These are phyloP conservation scores for Exaiptasia diaphana DNA, from an alignment of 64 coral and sea anemone genomes.

Conservation along the genomic window DNA sequence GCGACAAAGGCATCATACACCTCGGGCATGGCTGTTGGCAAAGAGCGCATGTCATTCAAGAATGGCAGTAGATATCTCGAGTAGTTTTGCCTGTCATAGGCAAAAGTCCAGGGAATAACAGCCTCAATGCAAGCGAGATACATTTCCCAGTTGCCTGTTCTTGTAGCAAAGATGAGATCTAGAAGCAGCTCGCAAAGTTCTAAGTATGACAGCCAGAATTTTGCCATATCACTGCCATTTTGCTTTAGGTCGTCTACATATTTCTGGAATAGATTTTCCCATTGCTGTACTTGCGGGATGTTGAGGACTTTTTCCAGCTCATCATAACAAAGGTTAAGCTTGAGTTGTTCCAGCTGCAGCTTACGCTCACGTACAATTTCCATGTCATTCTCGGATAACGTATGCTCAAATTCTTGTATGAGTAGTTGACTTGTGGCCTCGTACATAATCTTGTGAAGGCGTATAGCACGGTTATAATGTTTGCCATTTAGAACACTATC, in stretches of 20 bases:
- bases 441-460: conserved; percentile 47
- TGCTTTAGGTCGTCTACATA: background rate
- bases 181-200: conserved; percentile 15
- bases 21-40: conserved; percentile 5
- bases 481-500: conserved; percentile 53
- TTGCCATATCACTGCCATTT: conserved; percentile 20
- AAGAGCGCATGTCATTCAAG: background rate
- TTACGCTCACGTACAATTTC: conserved; percentile 33
- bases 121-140: conserved; percentile 37
- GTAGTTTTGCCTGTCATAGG: conserved; percentile 11
- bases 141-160: conserved; percentile 27
- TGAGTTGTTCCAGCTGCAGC: conserved; percentile 55
- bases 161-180: conserved; percentile 14
- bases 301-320: background rate
- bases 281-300: background rate
- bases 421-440: conserved; percentile 37
- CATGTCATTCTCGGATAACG: background rate
- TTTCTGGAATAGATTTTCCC: background rate
- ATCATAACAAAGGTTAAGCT: conserved; percentile 23
- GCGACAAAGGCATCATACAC: conserved; percentile 1
- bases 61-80: background rate
- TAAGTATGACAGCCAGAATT: conserved; percentile 37
- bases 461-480: conserved; percentile 66
- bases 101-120: conserved; percentile 37
- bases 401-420: conserved; percentile 55